phyloP scores from a whole-genome alignment of 2,797 vertebrate genomes.

The Myotis planiceps region DNA sequence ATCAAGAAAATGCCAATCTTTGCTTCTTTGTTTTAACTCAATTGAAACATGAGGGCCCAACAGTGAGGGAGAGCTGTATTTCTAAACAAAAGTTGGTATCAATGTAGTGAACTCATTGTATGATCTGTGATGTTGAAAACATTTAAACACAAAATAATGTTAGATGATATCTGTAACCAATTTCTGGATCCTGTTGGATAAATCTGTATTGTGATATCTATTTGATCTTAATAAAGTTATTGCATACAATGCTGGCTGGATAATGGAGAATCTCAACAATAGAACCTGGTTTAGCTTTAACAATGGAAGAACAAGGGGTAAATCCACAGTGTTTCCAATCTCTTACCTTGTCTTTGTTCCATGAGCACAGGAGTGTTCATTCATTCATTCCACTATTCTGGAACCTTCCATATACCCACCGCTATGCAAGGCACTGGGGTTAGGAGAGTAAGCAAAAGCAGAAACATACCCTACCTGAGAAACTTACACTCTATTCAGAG shows the following conservation, averaged over 20 bases:
- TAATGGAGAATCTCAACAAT: slow-evolving; percentile 46
- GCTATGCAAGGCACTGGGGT: neutral
- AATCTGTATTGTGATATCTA: slow-evolving; percentile 89
- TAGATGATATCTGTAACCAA: slow-evolving; percentile 87
- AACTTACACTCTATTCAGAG: neutral
- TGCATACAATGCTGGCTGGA: slow-evolving; percentile 83
- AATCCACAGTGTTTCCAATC: neutral
- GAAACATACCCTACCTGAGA: neutral
- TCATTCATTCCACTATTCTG: neutral
- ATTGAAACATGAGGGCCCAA: slow-evolving; percentile 74
- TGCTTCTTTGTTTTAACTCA: slow-evolving; percentile 37
- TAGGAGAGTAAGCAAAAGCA: neutral
- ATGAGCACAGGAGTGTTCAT: neutral
- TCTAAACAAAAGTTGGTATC: slow-evolving; percentile 83
- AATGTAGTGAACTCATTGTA: slow-evolving; percentile 82
- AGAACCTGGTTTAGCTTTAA: neutral
- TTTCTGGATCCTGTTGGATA: slow-evolving; percentile 86
- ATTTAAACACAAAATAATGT: slow-evolving; percentile 86
- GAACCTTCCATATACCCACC: neutral
- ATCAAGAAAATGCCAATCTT: slow-evolving; percentile 40
- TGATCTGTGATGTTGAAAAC: slow-evolving; percentile 84
- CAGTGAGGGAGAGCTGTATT: slow-evolving; percentile 78
- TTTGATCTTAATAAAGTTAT: slow-evolving; percentile 91
- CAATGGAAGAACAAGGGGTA: neutral
- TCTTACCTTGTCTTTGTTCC: neutral